Base-by-base conservation (phyloP, 1,140 invertebrate genomes). In the Drosophila nannoptera region DNA sequence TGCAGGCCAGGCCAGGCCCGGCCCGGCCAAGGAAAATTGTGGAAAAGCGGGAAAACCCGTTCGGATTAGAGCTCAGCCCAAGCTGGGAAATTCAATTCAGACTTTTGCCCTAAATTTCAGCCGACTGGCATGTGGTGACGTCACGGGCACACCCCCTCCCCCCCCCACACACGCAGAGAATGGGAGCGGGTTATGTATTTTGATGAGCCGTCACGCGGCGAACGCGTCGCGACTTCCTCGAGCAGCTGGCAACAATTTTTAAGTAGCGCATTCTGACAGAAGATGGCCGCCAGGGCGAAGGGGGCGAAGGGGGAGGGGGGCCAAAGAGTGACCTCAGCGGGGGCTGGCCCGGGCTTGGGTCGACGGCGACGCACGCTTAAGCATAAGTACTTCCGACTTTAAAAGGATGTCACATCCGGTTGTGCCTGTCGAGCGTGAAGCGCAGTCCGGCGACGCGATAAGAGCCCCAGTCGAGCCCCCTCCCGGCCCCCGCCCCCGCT, bases 371-470 rank as follows among this genome's bases (percentile, higher is more conserved):
- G 87, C 81, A 87, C 78, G 86, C 86, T 88, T 88, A 87, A 88
- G 73, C 84, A 87, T 88, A 88, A 88, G 86, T 88, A 88, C 86
- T 88, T 88, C 86, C 86, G 86, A 88, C 86, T 88, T 88, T 88
- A 88, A 88, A 88, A 88, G 86, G 82, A 88, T 88, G 86, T 88
- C 86, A 88, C 86, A 87, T 88, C 86, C 86, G 78, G 73, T 88
- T 83, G 77, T 77, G 72, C 56, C 78, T 87, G 75, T 78, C 82
- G 82, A 86, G 82, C 81, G 82, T 86, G 82, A 86, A 86, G 82
- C 74, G 77, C 65, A 77, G 82, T 64, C 73, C 83, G 73, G 65
- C 73, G 76, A 83, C 80, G 76, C 76, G 80, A 83, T 83, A 83
- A 83, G 80, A 78, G 65, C 62, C 61, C n/a, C 22, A 22, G 22